These are phyloP conservation scores for Brachirus orientalis DNA, from an alignment of 2,113 vertebrate genomes.

Conservation along the genomic window DNA sequence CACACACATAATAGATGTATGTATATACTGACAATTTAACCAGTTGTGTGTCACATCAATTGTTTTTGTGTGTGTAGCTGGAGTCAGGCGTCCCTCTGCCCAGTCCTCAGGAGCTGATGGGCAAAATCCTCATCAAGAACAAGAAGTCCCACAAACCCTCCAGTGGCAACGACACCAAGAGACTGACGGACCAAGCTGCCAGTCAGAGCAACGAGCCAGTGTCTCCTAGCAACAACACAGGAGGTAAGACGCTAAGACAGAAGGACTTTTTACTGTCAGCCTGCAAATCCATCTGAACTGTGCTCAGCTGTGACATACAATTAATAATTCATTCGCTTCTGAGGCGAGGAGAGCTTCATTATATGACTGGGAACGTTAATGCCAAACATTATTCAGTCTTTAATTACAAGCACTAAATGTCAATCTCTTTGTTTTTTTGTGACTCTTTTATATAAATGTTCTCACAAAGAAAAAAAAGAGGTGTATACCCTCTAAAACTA, in stretches of 20 bases:
- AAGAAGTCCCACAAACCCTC: constrained; percentile 97
- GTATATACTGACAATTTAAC: too few relatives aligned
- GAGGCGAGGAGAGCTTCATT: background rate
- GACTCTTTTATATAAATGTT: too few relatives aligned
- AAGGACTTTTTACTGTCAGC: constrained; percentile 17
- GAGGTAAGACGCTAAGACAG: constrained; percentile 70
- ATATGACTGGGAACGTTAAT: background rate
- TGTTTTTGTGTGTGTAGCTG: constrained; percentile 80
- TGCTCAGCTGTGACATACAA: constrained; percentile 24
- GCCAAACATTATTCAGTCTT: background rate
- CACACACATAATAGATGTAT: background rate
- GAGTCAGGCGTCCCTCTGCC: constrained; percentile 92
- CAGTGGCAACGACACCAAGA: constrained; percentile 89
- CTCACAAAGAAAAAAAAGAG: too few relatives aligned
- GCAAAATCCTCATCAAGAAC: constrained; percentile 98
- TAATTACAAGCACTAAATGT: background rate
- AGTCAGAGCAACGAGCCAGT: constrained; percentile 92
- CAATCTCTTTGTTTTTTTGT: too few relatives aligned
- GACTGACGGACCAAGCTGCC: constrained; percentile 90
- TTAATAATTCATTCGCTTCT: background rate
- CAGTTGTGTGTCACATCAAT: background rate
- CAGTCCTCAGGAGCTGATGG: constrained; percentile 95
- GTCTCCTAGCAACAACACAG: constrained; percentile 90
- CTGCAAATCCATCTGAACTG: constrained; percentile 32
- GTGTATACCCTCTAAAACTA: too few relatives aligned